phyloP scores from a whole-genome alignment of 2,888 invertebrate species.

The Alsophila aescularia region DNA sequence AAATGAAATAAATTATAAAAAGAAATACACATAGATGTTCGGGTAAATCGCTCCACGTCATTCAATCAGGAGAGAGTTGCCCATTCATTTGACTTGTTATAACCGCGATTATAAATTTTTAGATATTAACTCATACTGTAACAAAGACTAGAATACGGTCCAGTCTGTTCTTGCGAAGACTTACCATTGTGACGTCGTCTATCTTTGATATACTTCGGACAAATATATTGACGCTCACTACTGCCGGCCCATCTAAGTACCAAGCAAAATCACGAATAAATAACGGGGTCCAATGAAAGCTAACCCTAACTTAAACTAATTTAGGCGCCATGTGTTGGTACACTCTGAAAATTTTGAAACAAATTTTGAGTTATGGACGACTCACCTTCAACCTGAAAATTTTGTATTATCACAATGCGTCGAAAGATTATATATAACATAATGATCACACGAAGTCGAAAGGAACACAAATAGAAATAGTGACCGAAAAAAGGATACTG shows the following conservation, averaged over 20 bases:
- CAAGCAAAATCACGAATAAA: conserved; percentile 80
- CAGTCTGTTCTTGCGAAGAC: conserved; percentile 82
- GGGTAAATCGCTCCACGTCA: conserved; percentile 73
- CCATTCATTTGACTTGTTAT: conserved; percentile 83
- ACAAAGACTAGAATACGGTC: conserved; percentile 70
- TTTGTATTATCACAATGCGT: conserved; percentile 25
- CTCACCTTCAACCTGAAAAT: conserved; percentile 64
- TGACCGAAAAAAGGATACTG: conserved; percentile 51
- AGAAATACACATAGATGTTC: conserved; percentile 53
- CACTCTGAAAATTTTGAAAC: conserved; percentile 39
- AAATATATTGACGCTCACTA: conserved; percentile 99
- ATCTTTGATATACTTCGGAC: conserved; percentile 99
- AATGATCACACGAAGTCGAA: conserved; percentile 46
- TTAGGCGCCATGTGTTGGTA: conserved; percentile 26
- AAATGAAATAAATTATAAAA: conserved; percentile 60
- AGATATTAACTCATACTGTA: conserved; percentile 59
- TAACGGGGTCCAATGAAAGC: conserved; percentile 58
- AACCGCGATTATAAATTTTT: conserved; percentile 50
- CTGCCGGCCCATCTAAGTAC: conserved; percentile 94
- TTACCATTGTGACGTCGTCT: conserved; percentile 99
- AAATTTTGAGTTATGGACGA: conserved; percentile 35
- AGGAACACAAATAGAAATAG: conserved; percentile 45
- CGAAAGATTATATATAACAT: conserved; percentile 34
- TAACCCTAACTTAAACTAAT: conserved; percentile 48
- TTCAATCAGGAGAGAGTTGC: conserved; percentile 70